A percentile compares a stretch with the other conserved stretches of the same genome.
Conservation (phyloP, 1,140 invertebrate genomes). For the Colletes latitarsis region DNA sequence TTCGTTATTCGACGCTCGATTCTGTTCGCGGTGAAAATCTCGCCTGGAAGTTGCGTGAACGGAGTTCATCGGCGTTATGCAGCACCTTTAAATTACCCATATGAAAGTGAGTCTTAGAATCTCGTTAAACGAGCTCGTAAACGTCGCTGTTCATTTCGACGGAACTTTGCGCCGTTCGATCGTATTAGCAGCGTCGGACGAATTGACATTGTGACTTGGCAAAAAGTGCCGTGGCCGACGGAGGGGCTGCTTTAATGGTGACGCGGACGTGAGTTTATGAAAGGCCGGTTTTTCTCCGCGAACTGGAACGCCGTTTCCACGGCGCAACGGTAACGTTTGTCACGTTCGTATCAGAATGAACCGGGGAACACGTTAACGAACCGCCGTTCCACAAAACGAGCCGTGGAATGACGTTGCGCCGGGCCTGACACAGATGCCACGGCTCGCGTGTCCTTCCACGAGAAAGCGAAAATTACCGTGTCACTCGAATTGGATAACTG, state of each 20-base stretch:
- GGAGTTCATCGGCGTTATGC: conserved; percentile 15
- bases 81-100: conserved; percentile 28
- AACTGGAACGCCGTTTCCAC: conserved; percentile 65
- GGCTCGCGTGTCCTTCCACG: conserved; percentile 31
- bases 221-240: conserved; percentile 39
- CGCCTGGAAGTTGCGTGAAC: no score
- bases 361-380: conserved; percentile 57
- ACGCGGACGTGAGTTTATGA: conserved; percentile 49
- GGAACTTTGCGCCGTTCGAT: neutral
- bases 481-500: neutral
- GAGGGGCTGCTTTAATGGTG: conserved; percentile 30
- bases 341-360: conserved; percentile 61
- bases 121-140: conserved; percentile 48
- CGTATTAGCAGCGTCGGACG: conserved; percentile 37
- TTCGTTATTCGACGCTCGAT: no score
- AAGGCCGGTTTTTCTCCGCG: conserved; percentile 50
- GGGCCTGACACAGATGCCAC: conserved; percentile 32
- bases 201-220: conserved; percentile 48
- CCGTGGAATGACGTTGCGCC: conserved; percentile 23
- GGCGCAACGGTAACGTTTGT: conserved; percentile 68
- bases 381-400: conserved; percentile 36
- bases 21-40: no score
- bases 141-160: conserved; percentile 43
- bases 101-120: conserved; percentile 39
- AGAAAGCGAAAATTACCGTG: conserved; percentile 52